Evolutionary conservation across 2,888 invertebrate genomes (phyloP).

Genomic region (Odontomyia ornata): DNA sequence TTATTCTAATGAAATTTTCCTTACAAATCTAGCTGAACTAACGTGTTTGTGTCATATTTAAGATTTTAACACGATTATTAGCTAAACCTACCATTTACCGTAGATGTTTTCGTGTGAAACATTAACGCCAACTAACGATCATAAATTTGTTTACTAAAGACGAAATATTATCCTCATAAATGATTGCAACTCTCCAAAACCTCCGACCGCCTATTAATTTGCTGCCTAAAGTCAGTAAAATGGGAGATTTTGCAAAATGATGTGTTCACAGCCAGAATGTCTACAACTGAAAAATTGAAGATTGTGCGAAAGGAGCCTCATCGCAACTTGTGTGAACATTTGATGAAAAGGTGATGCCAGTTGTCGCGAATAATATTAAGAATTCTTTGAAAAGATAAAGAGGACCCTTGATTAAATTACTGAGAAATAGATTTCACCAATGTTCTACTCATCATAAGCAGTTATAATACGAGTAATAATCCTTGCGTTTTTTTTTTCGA

Average conservation of each 20-base stretch:
- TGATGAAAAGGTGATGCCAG: neutral
- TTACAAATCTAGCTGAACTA: neutral
- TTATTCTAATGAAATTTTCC: neutral
- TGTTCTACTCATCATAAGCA: too few relatives aligned
- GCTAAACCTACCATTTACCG: neutral
- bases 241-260: slow-evolving; percentile 32
- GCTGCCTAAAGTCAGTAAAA: slow-evolving; percentile 42
- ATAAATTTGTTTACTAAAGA: slow-evolving; percentile 43
- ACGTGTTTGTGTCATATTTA: slow-evolving; percentile 27
- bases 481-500: too few relatives aligned
- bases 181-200: slow-evolving; percentile 29
- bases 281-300: slow-evolving; percentile 11
- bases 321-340: neutral
- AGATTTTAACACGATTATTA: slow-evolving; percentile 39
- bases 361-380: neutral
- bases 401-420: too few relatives aligned
- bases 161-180: slow-evolving; percentile 40
- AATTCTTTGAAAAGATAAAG: too few relatives aligned
- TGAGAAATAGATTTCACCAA: too few relatives aligned
- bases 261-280: slow-evolving; percentile 20
- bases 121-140: slow-evolving; percentile 2
- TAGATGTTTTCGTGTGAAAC: neutral
- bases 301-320: neutral
- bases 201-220: slow-evolving; percentile 37
- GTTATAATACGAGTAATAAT: too few relatives aligned